phyloP scores from a whole-genome alignment of 2,888 invertebrate genomes.

The Mantis religiosa region DNA sequence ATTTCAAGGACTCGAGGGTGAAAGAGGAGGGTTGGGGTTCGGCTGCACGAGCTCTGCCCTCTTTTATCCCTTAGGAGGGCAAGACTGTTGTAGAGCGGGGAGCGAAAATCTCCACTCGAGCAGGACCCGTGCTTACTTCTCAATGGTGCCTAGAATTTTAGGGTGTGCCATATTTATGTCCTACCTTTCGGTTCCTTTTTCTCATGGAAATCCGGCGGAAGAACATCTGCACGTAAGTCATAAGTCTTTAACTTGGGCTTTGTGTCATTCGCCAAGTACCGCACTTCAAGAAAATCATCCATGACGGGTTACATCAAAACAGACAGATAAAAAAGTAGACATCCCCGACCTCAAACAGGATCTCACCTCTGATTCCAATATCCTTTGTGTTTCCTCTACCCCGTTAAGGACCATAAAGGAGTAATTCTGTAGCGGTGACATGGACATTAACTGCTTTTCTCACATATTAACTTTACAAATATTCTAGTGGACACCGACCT shows the following conservation, averaged over 20 bases:
- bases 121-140: neutral
- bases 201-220: neutral
- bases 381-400: too few relatives aligned
- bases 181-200: neutral
- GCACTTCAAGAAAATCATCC: neutral
- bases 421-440: too few relatives aligned
- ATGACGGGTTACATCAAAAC: neutral
- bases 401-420: too few relatives aligned
- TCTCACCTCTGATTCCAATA: neutral
- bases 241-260: neutral
- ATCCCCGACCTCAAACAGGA: neutral
- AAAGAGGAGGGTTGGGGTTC: neutral
- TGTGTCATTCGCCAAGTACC: neutral
- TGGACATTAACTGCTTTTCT: too few relatives aligned
- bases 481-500: too few relatives aligned
- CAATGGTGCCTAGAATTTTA: neutral
- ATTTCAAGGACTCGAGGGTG: conserved; percentile 22
- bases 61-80: neutral
- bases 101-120: neutral
- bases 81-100: neutral
- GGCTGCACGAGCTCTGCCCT: neutral
- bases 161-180: neutral
- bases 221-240: neutral
- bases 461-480: too few relatives aligned
- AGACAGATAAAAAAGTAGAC: neutral